A percentile compares a stretch with the other conserved stretches of the same genome.
Conservation (phyloP, 1,140 invertebrate genomes). For the Agrypnia vestita region DNA sequence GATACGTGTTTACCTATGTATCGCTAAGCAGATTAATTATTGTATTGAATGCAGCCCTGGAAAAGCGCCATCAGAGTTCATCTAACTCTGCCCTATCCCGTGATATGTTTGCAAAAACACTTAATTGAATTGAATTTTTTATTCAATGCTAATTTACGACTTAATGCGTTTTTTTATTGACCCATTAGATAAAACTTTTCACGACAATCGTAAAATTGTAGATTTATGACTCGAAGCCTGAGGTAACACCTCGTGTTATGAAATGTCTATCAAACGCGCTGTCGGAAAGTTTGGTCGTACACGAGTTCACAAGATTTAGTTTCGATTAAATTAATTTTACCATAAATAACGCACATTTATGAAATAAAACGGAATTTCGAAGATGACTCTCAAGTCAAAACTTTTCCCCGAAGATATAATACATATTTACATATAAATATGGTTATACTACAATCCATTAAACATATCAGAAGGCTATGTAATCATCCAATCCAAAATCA, state of each 20-base stretch:
- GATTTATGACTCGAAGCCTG: conserved; percentile 2
- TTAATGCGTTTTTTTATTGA: not conserved
- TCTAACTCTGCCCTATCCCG: too few relatives aligned
- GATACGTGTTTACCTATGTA: too few relatives aligned
- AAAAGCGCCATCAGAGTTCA: too few relatives aligned
- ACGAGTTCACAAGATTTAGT: conserved; percentile 21
- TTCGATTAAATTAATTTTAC: not conserved
- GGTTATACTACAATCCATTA: too few relatives aligned
- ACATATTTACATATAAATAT: too few relatives aligned
- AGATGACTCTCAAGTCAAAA: not conserved
- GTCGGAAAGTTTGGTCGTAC: conserved; percentile 10
- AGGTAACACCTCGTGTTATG: conserved; percentile 26
- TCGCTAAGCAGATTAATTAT: too few relatives aligned
- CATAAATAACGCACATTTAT: conserved; percentile 7
- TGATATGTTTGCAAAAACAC: not conserved
- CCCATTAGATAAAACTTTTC: conserved; percentile 3
- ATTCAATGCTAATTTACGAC: conserved; percentile 25
- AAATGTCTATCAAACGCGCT: conserved; percentile 7
- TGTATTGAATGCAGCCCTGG: too few relatives aligned
- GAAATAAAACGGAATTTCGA: not conserved
- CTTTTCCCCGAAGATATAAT: too few relatives aligned
- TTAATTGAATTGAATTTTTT: conserved; percentile 20
- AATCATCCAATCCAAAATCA: too few relatives aligned
- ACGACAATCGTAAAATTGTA: conserved; percentile 30
- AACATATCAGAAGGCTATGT: too few relatives aligned